phyloP scores from a whole-genome alignment of 2,888 invertebrate genomes.

The Pseudoips prasinana region DNA sequence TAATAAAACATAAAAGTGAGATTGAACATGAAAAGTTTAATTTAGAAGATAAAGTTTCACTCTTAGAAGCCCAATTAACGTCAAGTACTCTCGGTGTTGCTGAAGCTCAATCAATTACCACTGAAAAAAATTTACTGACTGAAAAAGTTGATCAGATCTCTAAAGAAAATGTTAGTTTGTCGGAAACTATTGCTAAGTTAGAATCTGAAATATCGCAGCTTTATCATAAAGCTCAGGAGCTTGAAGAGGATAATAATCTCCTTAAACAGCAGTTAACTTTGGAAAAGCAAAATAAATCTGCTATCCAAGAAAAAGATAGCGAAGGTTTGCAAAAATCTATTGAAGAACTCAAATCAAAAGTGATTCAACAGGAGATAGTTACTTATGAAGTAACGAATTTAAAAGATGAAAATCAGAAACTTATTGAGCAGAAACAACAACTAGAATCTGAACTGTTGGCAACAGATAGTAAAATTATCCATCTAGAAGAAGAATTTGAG shows the following conservation, averaged over 20 bases:
- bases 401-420: conserved; percentile 50
- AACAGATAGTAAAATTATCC: conserved; percentile 54
- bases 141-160: conserved; percentile 32
- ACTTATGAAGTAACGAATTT: conserved; percentile 43
- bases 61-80: conserved; percentile 32
- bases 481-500: conserved; percentile 66
- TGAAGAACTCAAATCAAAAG: conserved; percentile 44
- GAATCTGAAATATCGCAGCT: conserved; percentile 34
- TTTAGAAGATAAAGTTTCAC: conserved; percentile 40
- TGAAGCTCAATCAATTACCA: conserved; percentile 18
- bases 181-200: conserved; percentile 34
- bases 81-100: conserved; percentile 9
- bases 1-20: conserved; percentile 27
- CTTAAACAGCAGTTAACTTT: conserved; percentile 34
- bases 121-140: conserved; percentile 35
- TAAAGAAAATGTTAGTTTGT: conserved; percentile 43
- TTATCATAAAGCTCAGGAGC: conserved; percentile 31
- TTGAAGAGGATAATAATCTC: conserved; percentile 37
- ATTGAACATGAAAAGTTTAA: conserved; percentile 42
- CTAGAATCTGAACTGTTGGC: conserved; percentile 53
- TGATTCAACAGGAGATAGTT: conserved; percentile 39
- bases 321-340: conserved; percentile 37
- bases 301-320: conserved; percentile 25
- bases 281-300: background rate
- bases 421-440: conserved; percentile 43